A percentile compares a stretch with the other conserved stretches of the same genome.
Conservation (phyloP, 2,888 invertebrate genomes). For the Cheilosia pagana region DNA sequence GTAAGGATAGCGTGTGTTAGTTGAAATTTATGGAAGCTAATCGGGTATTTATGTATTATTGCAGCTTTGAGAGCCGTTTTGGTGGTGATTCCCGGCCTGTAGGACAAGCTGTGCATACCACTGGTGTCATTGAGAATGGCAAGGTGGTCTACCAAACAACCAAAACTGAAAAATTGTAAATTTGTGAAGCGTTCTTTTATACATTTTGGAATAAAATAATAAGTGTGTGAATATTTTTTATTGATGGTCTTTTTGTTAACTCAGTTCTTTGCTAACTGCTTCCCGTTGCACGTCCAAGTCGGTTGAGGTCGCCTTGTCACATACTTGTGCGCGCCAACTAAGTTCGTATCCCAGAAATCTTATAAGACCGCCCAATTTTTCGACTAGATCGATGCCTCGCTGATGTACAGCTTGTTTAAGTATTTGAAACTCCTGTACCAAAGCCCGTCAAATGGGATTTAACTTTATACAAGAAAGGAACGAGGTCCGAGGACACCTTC, state of each 20-base stretch:
- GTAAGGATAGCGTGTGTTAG: constrained; percentile 16
- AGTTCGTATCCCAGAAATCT: no score
- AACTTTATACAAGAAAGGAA: no score
- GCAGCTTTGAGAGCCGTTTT: constrained; percentile 75
- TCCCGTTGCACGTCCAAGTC: background rate
- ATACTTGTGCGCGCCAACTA: no score
- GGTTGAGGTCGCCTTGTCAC: no score
- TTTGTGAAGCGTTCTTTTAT: background rate
- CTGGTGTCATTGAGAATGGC: constrained; percentile 74
- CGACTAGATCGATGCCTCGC: no score
- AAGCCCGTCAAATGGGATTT: no score
- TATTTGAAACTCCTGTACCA: no score
- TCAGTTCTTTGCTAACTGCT: background rate
- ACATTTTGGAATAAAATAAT: constrained; percentile 26
- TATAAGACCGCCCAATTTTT: no score
- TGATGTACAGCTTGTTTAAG: no score
- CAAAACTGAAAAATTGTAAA: constrained; percentile 50
- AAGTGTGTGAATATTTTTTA: background rate
- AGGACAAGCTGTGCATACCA: constrained; percentile 73
- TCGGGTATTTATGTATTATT: background rate
- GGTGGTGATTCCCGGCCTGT: constrained; percentile 33
- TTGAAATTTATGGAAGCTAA: background rate
- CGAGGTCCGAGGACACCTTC: no score
- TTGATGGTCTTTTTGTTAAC: background rate
- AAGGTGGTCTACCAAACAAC: constrained; percentile 38